Base-by-base conservation (phyloP, 2,888 invertebrate genomes). In the Caenorhabditis sp. region DNA sequence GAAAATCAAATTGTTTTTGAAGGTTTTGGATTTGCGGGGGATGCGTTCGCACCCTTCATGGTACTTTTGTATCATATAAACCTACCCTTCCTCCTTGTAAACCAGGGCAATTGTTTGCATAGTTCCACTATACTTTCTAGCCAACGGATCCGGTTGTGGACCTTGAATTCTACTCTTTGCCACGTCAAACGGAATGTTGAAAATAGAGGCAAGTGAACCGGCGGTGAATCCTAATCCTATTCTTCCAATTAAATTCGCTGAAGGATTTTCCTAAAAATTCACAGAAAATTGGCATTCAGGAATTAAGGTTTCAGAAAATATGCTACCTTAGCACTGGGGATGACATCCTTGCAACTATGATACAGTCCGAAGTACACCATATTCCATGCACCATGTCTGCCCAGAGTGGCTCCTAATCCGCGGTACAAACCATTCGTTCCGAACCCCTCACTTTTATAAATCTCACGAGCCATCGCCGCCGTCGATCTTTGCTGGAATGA, bases 341-440 rank as follows among this genome's bases (percentile, higher is more conserved):
- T 85, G 2, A 92, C 93, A 61, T 95, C 95, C 93, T 96, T 97
- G 0, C 96, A 95, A 85, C 96, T 96, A 93, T 97, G 96, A 92
- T 97, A 97, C 92, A 97, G 96, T 40, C 97, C 96, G 92, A 98
- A 97, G 92, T 97, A 98, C 61, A 97, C 94, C 94, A 95, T 95
- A 92, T 97, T 98, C 92, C 97, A 97, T 5, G 95, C 94, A 0
- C 96, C 96, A 93, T 97, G 96, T 87, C 97, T 94, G 8, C 95
- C 95, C 90, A 97, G 94, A 0, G 97, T 97, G 0, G 97, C 95
- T 0, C 96, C 95, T 0, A 97, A 92, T 1, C 97, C 85, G 20
- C 86, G 77, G 58, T 88, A 90, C 20, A 90, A 71, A 0, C 90
- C 90, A 15, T 76, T 80, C 0, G 94, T 94, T 0, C 97, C 96